A percentile compares a stretch with the other conserved stretches of the same genome.
Evolutionary conservation across 2,797 vertebrate species (phyloP).

Genomic region (Pipistrellus nathusii): DNA sequence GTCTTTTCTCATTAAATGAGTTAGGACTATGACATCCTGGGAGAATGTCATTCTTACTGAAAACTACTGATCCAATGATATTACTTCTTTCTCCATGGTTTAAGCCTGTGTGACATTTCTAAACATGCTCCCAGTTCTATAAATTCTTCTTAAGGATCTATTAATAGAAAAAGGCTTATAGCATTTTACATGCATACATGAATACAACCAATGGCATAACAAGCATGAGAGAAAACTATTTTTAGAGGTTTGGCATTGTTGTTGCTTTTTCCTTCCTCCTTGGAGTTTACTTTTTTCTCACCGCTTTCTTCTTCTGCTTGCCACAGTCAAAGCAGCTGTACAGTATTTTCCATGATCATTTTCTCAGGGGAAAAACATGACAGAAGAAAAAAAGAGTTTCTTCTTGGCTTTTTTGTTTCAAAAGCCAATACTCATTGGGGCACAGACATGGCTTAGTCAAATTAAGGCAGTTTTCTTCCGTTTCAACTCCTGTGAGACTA

Average conservation of each 20-base stretch:
- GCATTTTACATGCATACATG: neutral
- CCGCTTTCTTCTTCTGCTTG: neutral
- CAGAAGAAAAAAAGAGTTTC: neutral
- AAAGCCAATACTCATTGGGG: neutral
- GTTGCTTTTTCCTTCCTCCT: neutral
- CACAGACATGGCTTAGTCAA: no score
- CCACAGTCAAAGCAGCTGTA: neutral
- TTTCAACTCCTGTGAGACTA: neutral
- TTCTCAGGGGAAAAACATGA: neutral
- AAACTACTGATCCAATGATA: neutral
- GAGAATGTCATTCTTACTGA: neutral
- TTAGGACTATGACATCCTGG: neutral
- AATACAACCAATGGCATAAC: neutral
- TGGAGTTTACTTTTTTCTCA: neutral
- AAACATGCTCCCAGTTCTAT: neutral
- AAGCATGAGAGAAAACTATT: neutral
- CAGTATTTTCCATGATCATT: neutral
- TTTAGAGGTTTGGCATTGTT: neutral
- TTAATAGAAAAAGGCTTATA: neutral
- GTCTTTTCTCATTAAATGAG: conserved; percentile 26
- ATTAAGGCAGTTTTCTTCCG: neutral
- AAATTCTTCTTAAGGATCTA: neutral
- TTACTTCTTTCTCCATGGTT: neutral
- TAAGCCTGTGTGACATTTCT: neutral
- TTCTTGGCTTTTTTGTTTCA: neutral